Evolutionary conservation across 2,888 invertebrate species (phyloP).

Genomic region (Notodonta ziczac): DNA sequence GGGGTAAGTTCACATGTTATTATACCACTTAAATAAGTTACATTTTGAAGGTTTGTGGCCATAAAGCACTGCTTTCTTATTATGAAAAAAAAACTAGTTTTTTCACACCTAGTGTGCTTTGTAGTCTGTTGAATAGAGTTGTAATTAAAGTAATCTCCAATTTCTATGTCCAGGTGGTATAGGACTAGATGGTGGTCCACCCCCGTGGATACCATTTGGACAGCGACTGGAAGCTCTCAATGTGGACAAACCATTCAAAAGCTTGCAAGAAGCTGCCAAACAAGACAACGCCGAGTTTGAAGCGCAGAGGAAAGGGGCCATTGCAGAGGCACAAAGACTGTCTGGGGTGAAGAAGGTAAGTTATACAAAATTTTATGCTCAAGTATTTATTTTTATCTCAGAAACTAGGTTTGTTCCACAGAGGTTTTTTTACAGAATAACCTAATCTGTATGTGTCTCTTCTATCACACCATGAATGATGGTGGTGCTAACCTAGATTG

Average conservation of each 20-base stretch:
- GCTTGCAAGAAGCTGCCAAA: slow-evolving; percentile 85
- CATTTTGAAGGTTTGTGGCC: no score
- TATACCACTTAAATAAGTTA: neutral
- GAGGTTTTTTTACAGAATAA: no score
- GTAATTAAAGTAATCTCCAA: neutral
- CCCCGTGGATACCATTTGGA: slow-evolving; percentile 96
- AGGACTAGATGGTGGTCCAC: slow-evolving; percentile 91
- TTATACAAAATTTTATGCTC: neutral
- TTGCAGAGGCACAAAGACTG: slow-evolving; percentile 92
- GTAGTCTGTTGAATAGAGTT: no score
- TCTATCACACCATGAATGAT: no score
- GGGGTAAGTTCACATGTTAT: slow-evolving; percentile 63
- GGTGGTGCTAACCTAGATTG: no score
- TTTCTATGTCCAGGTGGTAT: slow-evolving; percentile 67
- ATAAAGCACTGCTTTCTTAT: no score
- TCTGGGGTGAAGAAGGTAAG: slow-evolving; percentile 83
- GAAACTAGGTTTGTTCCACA: no score
- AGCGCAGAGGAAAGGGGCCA: slow-evolving; percentile 94
- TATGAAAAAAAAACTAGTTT: no score
- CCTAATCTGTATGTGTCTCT: no score
- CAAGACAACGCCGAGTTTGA: slow-evolving; percentile 94
- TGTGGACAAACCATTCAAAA: slow-evolving; percentile 89
- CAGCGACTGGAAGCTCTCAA: slow-evolving; percentile 87
- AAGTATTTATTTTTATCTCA: no score
- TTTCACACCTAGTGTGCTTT: no score